Base-by-base conservation (phyloP, 2,888 invertebrate genomes). In the Lasioglossum malachurum region DNA sequence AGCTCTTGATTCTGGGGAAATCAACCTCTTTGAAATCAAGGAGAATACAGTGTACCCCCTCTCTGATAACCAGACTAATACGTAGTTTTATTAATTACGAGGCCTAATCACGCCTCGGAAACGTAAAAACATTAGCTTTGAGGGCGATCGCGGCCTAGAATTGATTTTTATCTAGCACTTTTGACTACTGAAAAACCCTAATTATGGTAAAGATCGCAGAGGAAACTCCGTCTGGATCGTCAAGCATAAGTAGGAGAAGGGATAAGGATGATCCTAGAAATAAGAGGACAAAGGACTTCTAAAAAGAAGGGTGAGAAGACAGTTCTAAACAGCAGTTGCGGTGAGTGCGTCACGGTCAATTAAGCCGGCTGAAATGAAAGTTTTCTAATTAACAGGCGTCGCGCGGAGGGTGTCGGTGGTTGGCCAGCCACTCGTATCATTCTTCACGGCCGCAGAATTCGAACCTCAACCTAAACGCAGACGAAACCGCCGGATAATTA, bases 301-400 rank as follows among this genome's bases (percentile, higher is more conserved):
- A 14, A 8, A 49, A 41, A n/a, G n/a, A 67, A 64, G 53, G 27
- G 41, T 53, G 64, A n/a, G 2, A 53, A 46, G 84, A 60, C 78
- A 71, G 53, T 79, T 73, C 69, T 49, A 69, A 84, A 79, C 60
- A 87, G 76, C 19, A 57, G 46, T 57, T 57, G 60, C 2, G 57
- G 49, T 41, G 77, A 41, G 35, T 57, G 71, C 31, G 73, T 75
- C 60, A 79, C 80, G 53, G 80, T 87, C 80, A 78, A 87, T 88
- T 87, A 87, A 87, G 74, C 74, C 69, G 64, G 73, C 41, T 44
- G 75, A 75, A 64, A 88, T 72, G 78, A 81, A 87, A 79, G 76
- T 82, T 69, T 60, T 78, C 83, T 88, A 88, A 88, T 88, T 88
- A 88, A 87, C 88, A 86, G 83, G 71, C 80, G 73, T 57, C 78